phyloP scores from a whole-genome alignment of 2,888 invertebrate species.

The Aleiodes testaceus region DNA sequence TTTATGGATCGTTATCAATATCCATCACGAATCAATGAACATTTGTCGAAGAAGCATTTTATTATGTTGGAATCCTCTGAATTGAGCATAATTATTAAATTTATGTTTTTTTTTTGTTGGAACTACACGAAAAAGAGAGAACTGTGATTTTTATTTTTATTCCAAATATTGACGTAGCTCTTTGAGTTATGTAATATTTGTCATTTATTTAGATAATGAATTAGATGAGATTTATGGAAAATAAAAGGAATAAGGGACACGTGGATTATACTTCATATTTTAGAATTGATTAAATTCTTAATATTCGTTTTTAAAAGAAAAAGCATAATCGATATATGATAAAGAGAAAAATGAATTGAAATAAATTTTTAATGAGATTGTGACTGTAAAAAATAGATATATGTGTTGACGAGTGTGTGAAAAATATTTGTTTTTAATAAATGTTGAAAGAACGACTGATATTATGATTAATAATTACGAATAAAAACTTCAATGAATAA shows the following conservation, averaged over 20 bases:
- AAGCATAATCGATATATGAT: slow-evolving; percentile 1
- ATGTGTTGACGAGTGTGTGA: not conserved
- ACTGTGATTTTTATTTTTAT: slow-evolving; percentile 26
- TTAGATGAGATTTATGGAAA: not conserved
- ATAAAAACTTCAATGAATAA: slow-evolving; percentile 20
- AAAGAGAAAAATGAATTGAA: slow-evolving; percentile 6
- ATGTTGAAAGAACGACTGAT: slow-evolving; percentile 9
- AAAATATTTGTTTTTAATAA: slow-evolving; percentile 18
- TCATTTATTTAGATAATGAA: not conserved
- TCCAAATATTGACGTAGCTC: not conserved
- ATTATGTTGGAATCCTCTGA: no score
- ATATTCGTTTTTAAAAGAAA: slow-evolving; percentile 33
- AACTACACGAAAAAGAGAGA: slow-evolving; percentile 1
- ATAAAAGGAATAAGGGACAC: not conserved
- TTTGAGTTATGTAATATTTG: not conserved
- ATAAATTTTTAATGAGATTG: slow-evolving; percentile 14
- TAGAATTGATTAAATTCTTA: slow-evolving; percentile 40
- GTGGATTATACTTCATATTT: not conserved
- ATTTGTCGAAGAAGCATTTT: no score
- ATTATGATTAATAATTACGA: not conserved
- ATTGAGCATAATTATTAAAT: not conserved
- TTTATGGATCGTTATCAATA: no score
- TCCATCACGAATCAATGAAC: no score
- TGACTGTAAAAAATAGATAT: not conserved
- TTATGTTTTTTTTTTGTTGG: slow-evolving; percentile 7